phyloP scores from a whole-genome alignment of 2,113 vertebrate species.

The Spea bombifrons region DNA sequence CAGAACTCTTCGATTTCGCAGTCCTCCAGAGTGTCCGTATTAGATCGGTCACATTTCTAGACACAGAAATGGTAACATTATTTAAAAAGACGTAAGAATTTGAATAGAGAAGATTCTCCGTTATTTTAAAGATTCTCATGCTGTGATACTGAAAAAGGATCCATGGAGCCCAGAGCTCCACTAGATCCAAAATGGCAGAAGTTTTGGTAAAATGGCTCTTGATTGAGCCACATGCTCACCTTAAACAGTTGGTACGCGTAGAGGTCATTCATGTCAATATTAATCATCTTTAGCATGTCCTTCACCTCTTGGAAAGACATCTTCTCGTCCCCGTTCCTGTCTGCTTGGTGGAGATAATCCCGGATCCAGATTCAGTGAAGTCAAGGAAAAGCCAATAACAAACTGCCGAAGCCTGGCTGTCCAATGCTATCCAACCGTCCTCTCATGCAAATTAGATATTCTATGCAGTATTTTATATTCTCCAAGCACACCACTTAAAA shows the following conservation, averaged over 20 bases:
- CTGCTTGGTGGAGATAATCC: slow-evolving; percentile 80
- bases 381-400: slow-evolving; percentile 59
- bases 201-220: no score
- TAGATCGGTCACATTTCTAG: slow-evolving; percentile 85
- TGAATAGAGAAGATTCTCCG: background rate
- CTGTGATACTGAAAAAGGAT: no score
- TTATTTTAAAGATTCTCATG: no score
- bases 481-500: no score
- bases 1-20: slow-evolving; percentile 91
- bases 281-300: slow-evolving; percentile 87
- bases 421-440: no score
- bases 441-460: no score
- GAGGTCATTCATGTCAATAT: slow-evolving; percentile 86
- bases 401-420: background rate
- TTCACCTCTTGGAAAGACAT: slow-evolving; percentile 94
- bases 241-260: slow-evolving; percentile 86
- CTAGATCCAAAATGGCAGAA: no score
- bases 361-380: slow-evolving; percentile 78
- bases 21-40: slow-evolving; percentile 78
- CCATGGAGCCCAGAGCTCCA: no score
- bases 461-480: no score
- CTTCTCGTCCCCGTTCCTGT: slow-evolving; percentile 88
- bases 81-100: background rate
- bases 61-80: background rate
- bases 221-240: slow-evolving; percentile 60